Evolutionary conservation across 2,888 invertebrate genomes (phyloP), one percentile per base, ranked within the genome.

Genomic region (Notodonta ziczac): DNA sequence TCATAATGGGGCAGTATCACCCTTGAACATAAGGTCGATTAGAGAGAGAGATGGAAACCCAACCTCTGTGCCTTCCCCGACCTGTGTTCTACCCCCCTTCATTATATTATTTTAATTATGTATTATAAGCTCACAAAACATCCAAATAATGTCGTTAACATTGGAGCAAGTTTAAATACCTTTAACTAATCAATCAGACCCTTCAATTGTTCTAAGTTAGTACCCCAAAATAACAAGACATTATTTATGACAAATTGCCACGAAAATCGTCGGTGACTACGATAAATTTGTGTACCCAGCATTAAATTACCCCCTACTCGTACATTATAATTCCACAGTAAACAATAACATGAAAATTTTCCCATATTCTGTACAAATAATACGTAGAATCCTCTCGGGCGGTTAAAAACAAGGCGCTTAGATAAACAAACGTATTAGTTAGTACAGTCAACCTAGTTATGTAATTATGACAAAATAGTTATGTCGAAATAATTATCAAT

Each of bases 261-360:
- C n/a, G 46, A 46, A 46, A 46, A 46, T 2, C 46, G n/a, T 4
- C n/a, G 4, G n/a, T n/a, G n/a, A n/a, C n/a, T 46, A 13, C 46
- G 16, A 16, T 16, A 50, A 16, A 16, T 50, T 16, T 16, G 50
- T 50, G 9, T 50, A 16, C 48, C 13, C 4, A 50, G 2, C 7
- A 50, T 50, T 50, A 32, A 52, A 52, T 52, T 52, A 52, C 52
- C 52, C 52, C 32, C 24, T 13, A 32, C 52, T 32, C 13, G 10
- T 13, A 16, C 32, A 32, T 52, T 52, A 13, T 52, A n/a, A 32
- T 14, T 52, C 16, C 32, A 52, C 10, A 6, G 5, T 12, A 52
- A 52, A 52, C 10, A 52, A 52, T 32, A 52, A 52, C 52, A 52
- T 52, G 52, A 13, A 52, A 52, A 52, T 52, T 52, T 52, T 52